Evolutionary conservation across 2,113 vertebrate species (phyloP).

Genomic region (Tyrannus savana): DNA sequence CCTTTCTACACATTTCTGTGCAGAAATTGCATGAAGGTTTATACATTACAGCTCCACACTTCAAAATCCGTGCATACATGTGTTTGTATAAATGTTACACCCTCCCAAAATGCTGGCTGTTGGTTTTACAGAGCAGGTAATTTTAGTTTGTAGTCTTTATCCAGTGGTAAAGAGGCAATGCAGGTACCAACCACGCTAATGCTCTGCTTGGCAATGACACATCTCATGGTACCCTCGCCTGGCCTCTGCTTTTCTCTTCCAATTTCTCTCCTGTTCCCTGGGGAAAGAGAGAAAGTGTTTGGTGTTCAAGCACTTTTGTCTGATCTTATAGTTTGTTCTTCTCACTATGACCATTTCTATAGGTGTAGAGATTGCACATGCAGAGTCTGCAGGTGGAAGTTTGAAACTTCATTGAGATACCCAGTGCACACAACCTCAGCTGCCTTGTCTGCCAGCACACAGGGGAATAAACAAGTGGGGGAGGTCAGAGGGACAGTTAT

Average conservation of each 20-base stretch:
- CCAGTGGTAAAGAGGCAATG: background rate
- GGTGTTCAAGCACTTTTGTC: background rate
- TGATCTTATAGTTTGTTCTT: background rate
- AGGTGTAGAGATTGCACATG: background rate
- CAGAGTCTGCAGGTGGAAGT: background rate
- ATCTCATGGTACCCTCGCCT: background rate
- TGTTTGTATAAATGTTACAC: background rate
- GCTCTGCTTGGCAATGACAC: background rate
- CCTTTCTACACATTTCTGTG: background rate
- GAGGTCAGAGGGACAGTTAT: background rate
- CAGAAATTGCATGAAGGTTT: background rate
- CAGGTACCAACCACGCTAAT: background rate
- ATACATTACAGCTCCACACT: background rate
- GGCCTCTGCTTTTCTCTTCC: background rate
- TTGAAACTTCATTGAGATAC: background rate
- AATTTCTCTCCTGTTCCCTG: background rate
- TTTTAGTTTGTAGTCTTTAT: background rate
- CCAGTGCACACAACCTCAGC: background rate
- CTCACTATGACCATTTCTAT: background rate
- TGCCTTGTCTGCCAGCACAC: background rate
- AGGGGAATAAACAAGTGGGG: background rate
- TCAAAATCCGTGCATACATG: background rate
- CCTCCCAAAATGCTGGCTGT: background rate
- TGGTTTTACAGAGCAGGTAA: background rate
- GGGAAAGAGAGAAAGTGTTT: accelerated